Percentiles rank a stretch among this genome's conserved stretches.
Conservation (phyloP, 2,113 vertebrate genomes). For the Nestor notabilis region DNA sequence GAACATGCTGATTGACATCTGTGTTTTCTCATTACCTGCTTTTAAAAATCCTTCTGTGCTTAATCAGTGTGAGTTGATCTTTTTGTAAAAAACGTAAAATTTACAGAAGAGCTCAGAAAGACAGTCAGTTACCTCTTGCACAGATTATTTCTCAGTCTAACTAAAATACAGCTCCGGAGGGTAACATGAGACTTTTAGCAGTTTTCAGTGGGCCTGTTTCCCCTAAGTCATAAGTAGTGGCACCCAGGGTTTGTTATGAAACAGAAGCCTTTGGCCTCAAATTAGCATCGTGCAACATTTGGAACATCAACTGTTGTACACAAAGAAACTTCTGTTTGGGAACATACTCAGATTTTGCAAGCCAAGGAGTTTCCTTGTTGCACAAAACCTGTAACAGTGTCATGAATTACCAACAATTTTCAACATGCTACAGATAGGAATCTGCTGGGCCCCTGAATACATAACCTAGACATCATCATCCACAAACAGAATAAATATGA, state of each 20-base stretch:
- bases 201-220: constrained; percentile 19
- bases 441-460: neutral
- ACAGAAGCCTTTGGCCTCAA: constrained; percentile 58
- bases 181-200: constrained; percentile 18
- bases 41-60: neutral
- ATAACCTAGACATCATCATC: constrained; percentile 38
- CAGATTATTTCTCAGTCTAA: neutral
- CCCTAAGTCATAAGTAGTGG: neutral
- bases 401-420: constrained; percentile 57
- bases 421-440: constrained; percentile 44
- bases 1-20: neutral
- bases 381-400: constrained; percentile 54
- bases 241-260: constrained; percentile 55
- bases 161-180: neutral
- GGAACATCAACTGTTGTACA: constrained; percentile 41
- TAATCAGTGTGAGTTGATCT: neutral
- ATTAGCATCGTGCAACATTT: constrained; percentile 56
- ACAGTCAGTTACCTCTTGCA: neutral
- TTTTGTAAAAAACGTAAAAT: neutral
- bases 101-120: neutral
- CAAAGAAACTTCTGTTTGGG: constrained; percentile 63
- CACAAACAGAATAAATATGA: constrained; percentile 12
- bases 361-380: constrained; percentile 50
- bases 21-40: neutral
- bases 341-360: constrained; percentile 39